Evolutionary conservation across 2,113 vertebrate genomes (phyloP), one percentile per base, ranked within the genome.

Genomic region (Istiophorus platypterus): DNA sequence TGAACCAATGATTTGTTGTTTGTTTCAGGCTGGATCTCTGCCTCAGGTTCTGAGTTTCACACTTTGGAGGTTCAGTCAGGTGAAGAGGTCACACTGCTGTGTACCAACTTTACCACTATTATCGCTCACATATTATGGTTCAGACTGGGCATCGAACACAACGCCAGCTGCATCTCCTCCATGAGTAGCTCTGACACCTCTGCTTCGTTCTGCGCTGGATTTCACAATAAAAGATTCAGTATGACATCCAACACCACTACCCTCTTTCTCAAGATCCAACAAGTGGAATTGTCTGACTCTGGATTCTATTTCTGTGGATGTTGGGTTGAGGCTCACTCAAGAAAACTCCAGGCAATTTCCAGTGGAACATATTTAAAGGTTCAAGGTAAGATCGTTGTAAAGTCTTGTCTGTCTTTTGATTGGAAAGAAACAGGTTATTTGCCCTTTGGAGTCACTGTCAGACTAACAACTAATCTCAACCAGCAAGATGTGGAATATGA

Each of bases 241-340:
- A 85, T 65, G 82, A 72, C 17, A 0, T 85, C 85, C 20, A 82
- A 87, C 72, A 34, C 0, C 3, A 41, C 68, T 4, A 49, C 29
- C 3, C 0, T 87, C 1, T 77, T 69, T 47, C 88, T 89, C 7
- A 37, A 17, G 0, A 78, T 89, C 56, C 78, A 69, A 63, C n/a
- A 0, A 0, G 37, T 83, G 56, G 29, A 83, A 56, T 56, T 15
- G 8, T 69, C 54, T 3, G 85, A 88, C 57, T 49, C 61, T 72
- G 88, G 88, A 41, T 47, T 90, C 18, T 85, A 85, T 62, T 76
- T 84, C 56, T 88, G 85, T 78, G 82, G 85, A 2, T 5, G 1
- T 34, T n/a, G n/a, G n/a, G n/a, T n/a, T n/a, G n/a, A n/a, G n/a
- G n/a, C n/a, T n/a, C n/a, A n/a, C n/a, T n/a, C n/a, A n/a, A n/a